These are phyloP conservation scores for Cantharis lateralis DNA, from an alignment of 2,888 invertebrate species.

Conservation along the genomic window DNA sequence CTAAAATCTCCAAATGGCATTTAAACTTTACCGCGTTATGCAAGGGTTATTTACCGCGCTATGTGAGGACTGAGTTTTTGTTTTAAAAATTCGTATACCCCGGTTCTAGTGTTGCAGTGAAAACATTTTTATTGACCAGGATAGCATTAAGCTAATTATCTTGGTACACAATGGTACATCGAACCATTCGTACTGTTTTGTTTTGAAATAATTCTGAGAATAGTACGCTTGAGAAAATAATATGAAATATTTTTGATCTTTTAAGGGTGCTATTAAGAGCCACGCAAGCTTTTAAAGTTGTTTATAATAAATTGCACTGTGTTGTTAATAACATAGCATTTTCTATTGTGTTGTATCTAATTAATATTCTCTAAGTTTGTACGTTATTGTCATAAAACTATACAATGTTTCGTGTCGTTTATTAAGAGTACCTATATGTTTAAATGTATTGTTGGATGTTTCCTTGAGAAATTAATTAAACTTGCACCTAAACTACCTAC, in stretches of 20 bases:
- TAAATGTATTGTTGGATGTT: neutral
- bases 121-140: too few relatives aligned
- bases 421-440: neutral
- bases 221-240: neutral
- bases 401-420: neutral
- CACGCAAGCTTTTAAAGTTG: neutral
- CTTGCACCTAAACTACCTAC: neutral
- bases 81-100: too few relatives aligned
- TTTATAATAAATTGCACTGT: neutral
- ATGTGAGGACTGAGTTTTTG: too few relatives aligned
- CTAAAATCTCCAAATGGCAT: too few relatives aligned
- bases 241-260: neutral
- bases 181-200: neutral
- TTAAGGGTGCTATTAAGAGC: neutral
- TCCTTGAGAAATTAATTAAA: constrained; percentile 3
- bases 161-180: neutral
- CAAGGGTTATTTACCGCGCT: too few relatives aligned
- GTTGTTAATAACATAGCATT: neutral
- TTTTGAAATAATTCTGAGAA: neutral
- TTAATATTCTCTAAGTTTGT: neutral
- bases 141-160: too few relatives aligned
- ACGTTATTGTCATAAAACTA: neutral
- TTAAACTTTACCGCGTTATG: too few relatives aligned
- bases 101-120: too few relatives aligned
- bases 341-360: neutral